Percentiles rank a stretch among this genome's conserved stretches.
phyloP scores from a whole-genome alignment of 2,888 invertebrate genomes.

The Piscicola geometra region DNA sequence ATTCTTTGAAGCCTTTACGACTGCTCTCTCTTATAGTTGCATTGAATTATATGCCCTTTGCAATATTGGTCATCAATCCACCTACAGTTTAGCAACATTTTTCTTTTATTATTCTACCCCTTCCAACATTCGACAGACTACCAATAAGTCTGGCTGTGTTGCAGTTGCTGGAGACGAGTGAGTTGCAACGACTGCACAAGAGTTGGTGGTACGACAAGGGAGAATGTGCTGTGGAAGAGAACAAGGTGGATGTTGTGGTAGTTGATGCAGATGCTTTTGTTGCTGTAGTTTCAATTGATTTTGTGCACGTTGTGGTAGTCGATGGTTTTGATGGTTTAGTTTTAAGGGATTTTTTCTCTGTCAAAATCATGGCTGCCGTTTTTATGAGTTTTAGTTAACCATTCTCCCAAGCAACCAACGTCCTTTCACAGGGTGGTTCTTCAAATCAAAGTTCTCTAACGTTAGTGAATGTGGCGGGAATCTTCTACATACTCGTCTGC shows the following conservation, averaged over 20 bases:
- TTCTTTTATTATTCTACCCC: background rate
- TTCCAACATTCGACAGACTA: constrained; percentile 66
- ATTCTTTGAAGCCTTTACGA: no score
- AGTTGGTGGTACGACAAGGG: constrained; percentile 88
- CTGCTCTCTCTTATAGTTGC: no score
- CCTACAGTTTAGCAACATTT: no score
- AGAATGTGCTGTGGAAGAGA: constrained; percentile 55
- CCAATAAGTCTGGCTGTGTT: constrained; percentile 86
- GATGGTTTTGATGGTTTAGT: no score
- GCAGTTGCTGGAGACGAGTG: constrained; percentile 82
- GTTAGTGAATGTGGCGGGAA: constrained; percentile 92
- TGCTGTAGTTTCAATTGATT: no score
- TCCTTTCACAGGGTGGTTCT: constrained; percentile 56
- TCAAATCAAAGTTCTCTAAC: constrained; percentile 65
- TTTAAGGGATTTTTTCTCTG: no score
- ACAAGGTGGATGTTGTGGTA: constrained; percentile 27
- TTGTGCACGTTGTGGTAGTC: no score
- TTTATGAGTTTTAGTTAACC: no score
- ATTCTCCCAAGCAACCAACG: background rate
- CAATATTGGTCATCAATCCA: no score
- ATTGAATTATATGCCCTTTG: no score
- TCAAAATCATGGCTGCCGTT: no score
- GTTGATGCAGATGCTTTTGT: no score
- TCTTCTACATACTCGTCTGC: constrained; percentile 94
- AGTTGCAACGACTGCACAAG: constrained; percentile 80